These are phyloP conservation scores for Alcis repandata DNA, from an alignment of 2,888 invertebrate genomes.

Conservation along the genomic window DNA sequence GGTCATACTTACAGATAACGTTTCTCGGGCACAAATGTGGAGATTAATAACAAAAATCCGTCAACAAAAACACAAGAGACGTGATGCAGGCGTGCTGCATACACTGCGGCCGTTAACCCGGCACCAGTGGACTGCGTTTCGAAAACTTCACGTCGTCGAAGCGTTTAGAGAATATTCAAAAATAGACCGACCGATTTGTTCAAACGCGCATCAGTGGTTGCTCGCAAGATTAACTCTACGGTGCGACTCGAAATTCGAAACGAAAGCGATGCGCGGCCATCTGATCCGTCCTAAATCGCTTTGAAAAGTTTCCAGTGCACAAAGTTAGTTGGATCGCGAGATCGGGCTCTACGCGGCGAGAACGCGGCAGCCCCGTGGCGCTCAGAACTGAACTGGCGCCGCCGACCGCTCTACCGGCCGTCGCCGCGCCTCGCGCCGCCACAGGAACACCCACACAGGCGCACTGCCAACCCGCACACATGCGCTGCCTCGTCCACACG, in stretches of 20 bases:
- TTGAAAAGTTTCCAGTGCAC: constrained; percentile 85
- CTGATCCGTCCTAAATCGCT: constrained; percentile 69
- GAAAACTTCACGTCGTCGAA: constrained; percentile 82
- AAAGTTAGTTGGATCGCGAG: constrained; percentile 82
- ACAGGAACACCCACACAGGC: constrained; percentile 75
- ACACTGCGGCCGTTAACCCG: constrained; percentile 84
- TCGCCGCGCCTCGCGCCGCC: constrained; percentile 70
- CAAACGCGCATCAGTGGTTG: constrained; percentile 72
- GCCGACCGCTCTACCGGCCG: constrained; percentile 59
- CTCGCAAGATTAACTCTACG: constrained; percentile 63
- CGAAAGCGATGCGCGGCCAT: constrained; percentile 62
- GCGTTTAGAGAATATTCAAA: constrained; percentile 85
- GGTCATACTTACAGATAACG: constrained; percentile 86
- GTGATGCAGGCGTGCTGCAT: constrained; percentile 81
- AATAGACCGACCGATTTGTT: constrained; percentile 80
- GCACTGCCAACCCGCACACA: constrained; percentile 54
- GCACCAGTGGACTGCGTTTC: constrained; percentile 80
- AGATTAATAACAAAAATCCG: constrained; percentile 83
- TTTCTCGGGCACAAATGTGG: constrained; percentile 71
- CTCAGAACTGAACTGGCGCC: constrained; percentile 77
- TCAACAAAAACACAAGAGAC: constrained; percentile 84
- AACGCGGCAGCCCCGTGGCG: constrained; percentile 79
- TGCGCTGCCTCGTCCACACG: constrained; percentile 53
- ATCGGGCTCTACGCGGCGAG: constrained; percentile 70
- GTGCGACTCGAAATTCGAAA: constrained; percentile 63